phyloP scores from a whole-genome alignment of 2,797 vertebrate species.

The Cuculus canorus region DNA sequence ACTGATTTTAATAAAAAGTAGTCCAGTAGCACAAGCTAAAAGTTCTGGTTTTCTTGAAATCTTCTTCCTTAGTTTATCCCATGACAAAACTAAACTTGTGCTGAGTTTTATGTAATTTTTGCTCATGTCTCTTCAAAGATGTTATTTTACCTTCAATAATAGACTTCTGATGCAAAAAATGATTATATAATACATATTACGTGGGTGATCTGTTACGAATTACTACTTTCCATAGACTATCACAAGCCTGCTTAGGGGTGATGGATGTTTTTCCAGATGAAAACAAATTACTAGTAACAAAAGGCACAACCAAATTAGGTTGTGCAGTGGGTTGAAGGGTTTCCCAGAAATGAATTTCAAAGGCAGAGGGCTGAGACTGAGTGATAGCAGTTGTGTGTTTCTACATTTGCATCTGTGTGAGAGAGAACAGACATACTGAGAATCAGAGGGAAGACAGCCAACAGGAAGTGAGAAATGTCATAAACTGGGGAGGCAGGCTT shows the following conservation, averaged over 20 bases:
- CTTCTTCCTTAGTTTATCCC: background rate
- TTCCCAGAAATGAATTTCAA: background rate
- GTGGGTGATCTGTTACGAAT: background rate
- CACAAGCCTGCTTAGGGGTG: background rate
- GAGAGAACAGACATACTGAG: background rate
- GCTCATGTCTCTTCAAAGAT: background rate
- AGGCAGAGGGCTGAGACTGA: background rate
- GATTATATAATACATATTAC: background rate
- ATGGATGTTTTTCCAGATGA: background rate
- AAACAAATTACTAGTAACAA: background rate
- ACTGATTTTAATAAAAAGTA: background rate
- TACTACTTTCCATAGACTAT: background rate
- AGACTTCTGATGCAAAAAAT: background rate
- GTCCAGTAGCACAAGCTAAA: background rate
- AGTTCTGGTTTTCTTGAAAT: background rate
- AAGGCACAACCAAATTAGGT: background rate
- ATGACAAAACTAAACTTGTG: background rate
- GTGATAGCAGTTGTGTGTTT: background rate
- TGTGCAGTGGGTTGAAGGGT: background rate
- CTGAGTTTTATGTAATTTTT: background rate
- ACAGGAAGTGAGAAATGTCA: background rate
- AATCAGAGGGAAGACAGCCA: background rate
- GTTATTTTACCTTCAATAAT: background rate
- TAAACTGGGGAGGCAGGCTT: background rate
- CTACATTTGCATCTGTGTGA: background rate